Conservation (phyloP, 2,113 vertebrate genomes). For the Ailurus styani region DNA sequence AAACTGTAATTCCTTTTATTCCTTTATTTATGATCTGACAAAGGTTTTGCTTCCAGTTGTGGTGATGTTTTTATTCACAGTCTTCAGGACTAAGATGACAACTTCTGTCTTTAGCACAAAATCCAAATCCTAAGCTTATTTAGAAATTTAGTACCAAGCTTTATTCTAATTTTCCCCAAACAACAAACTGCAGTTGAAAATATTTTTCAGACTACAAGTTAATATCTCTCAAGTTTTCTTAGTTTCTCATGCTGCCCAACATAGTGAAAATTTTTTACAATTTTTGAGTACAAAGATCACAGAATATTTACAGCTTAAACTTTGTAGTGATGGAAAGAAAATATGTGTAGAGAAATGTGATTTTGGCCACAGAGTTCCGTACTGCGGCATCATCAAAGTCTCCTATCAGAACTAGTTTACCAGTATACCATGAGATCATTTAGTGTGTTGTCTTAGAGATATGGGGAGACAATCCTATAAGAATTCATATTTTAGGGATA, state of each 20-base stretch:
- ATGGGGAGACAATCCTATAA: not conserved
- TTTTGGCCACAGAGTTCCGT: not conserved
- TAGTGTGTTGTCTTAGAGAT: not conserved
- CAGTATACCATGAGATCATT: not conserved
- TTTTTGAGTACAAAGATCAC: not conserved
- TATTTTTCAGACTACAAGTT: conserved; percentile 8
- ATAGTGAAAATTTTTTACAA: conserved; percentile 12
- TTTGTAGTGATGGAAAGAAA: not conserved
- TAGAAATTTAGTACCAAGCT: conserved; percentile 15
- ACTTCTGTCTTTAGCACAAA: conserved; percentile 8
- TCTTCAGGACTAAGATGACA: not conserved
- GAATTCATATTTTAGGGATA: not conserved
- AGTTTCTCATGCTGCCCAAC: not conserved
- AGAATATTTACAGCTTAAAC: not conserved
- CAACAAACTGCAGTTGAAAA: not conserved
- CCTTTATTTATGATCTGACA: not conserved
- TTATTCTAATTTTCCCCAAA: conserved; percentile 19
- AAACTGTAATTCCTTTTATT: not conserved
- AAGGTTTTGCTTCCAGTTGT: not conserved
- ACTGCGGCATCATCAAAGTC: not conserved
- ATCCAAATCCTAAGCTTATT: conserved; percentile 41
- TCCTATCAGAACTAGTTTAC: not conserved
- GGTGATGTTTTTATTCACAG: not conserved
- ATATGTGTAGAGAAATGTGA: not conserved
- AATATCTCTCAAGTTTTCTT: not conserved